These are phyloP conservation scores for Halcyon malimbica DNA, from an alignment of 2,113 vertebrate species.

Conservation along the genomic window DNA sequence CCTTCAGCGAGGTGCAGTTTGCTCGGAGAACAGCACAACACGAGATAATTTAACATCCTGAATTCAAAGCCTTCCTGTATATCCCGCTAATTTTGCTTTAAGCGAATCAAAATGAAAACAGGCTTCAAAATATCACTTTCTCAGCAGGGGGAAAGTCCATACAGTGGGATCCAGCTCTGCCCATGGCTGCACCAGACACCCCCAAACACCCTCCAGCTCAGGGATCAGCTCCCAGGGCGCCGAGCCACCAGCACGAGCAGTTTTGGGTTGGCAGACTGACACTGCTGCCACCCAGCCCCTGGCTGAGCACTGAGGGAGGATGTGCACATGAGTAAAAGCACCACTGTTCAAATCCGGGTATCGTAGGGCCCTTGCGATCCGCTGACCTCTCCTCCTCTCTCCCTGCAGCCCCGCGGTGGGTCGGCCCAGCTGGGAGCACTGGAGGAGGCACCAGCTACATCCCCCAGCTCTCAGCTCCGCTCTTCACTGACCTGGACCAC, in stretches of 20 bases:
- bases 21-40: neutral
- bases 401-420: no score
- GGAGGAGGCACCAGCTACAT: accelerated
- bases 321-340: neutral
- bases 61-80: neutral
- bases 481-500: neutral
- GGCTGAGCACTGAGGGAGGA: neutral
- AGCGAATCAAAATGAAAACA: neutral
- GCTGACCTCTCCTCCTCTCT: neutral
- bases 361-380: accelerated
- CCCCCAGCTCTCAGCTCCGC: neutral
- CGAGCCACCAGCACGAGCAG: no score
- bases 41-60: neutral
- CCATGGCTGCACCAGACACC: accelerated
- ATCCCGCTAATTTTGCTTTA: neutral
- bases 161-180: neutral
- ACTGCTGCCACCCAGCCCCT: accelerated
- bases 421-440: accelerated
- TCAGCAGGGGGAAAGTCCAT: neutral
- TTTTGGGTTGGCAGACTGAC: neutral
- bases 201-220: accelerated
- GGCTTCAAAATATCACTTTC: neutral
- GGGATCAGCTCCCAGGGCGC: accelerated
- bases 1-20: no score
- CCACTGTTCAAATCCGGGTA: neutral